Percentiles rank a stretch among this genome's conserved stretches.
Evolutionary conservation across 2,888 invertebrate genomes (phyloP).

Genomic region (Zonitis immaculata): DNA sequence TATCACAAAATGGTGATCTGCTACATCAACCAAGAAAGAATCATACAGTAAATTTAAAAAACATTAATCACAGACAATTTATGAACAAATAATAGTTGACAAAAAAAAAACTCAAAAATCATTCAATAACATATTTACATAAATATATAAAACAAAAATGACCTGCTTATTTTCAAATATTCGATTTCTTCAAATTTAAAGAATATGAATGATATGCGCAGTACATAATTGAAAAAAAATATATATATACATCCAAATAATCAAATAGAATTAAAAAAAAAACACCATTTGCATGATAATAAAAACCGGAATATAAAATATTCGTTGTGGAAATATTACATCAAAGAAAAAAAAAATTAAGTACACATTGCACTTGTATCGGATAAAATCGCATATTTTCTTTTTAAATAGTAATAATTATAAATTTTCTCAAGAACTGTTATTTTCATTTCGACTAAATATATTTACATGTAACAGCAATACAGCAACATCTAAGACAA

Average conservation of each 20-base stretch:
- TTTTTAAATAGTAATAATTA: neutral
- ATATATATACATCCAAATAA: neutral
- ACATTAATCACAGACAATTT: constrained; percentile 35
- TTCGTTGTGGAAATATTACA: constrained; percentile 21
- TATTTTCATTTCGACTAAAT: constrained; percentile 19
- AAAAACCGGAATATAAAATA: constrained; percentile 9
- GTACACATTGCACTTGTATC: constrained; percentile 28
- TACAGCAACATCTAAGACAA: constrained; percentile 37
- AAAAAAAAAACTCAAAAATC: constrained; percentile 9
- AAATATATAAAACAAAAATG: neutral
- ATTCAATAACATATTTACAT: neutral
- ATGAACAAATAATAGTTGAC: constrained; percentile 27
- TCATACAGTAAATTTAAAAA: constrained; percentile 27
- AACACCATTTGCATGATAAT: neutral
- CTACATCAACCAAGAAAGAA: constrained; percentile 27
- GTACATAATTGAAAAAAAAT: constrained; percentile 4
- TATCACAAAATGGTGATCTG: constrained; percentile 34
- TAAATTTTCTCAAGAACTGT: constrained; percentile 11
- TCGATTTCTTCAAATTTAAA: too few relatives aligned
- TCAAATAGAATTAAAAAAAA: constrained; percentile 9
- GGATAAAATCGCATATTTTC: constrained; percentile 17
- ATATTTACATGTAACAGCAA: constrained; percentile 38
- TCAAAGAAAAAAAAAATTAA: constrained; percentile 16
- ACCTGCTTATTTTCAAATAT: too few relatives aligned
- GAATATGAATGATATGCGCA: constrained; percentile 15